Evolutionary conservation across 2,113 vertebrate species (phyloP).

Genomic region (Xyliphius kryptos): DNA sequence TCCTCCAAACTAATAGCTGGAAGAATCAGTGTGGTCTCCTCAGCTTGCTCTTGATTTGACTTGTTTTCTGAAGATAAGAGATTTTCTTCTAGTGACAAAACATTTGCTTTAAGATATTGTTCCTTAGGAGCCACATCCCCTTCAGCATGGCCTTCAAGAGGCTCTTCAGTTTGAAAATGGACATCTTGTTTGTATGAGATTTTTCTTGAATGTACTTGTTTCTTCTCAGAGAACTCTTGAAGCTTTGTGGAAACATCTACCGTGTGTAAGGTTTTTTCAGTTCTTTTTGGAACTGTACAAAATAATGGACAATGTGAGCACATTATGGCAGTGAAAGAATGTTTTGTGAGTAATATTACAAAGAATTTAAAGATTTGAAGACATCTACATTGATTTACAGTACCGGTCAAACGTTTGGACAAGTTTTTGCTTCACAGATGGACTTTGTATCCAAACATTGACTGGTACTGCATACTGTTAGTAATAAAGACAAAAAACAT

Average conservation of each 20-base stretch:
- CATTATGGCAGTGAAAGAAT: too few species aligned
- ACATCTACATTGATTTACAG: too few species aligned
- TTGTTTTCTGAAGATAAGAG: background rate
- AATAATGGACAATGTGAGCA: slow-evolving; percentile 35
- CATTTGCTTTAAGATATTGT: background rate
- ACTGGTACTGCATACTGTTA: too few species aligned
- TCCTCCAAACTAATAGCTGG: background rate
- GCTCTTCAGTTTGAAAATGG: slow-evolving; percentile 12
- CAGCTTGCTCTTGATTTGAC: too few species aligned
- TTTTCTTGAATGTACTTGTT: slow-evolving; percentile 31
- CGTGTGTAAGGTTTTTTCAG: slow-evolving; percentile 29
- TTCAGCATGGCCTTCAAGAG: background rate
- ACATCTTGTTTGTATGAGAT: slow-evolving; percentile 13
- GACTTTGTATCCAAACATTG: too few species aligned
- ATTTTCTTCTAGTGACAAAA: slow-evolving; percentile 4
- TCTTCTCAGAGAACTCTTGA: slow-evolving; percentile 20
- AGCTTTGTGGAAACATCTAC: slow-evolving; percentile 21
- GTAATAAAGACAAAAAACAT: too few species aligned
- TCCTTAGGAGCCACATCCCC: background rate
- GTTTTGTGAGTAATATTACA: too few species aligned
- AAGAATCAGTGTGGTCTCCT: background rate
- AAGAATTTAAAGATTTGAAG: too few species aligned
- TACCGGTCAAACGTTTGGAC: too few species aligned
- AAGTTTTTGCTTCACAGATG: too few species aligned
- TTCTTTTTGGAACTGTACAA: slow-evolving; percentile 37